A percentile compares a stretch with the other conserved stretches of the same genome.
Evolutionary conservation across 2,888 invertebrate species (phyloP).

Genomic region (Colletes collaris): DNA sequence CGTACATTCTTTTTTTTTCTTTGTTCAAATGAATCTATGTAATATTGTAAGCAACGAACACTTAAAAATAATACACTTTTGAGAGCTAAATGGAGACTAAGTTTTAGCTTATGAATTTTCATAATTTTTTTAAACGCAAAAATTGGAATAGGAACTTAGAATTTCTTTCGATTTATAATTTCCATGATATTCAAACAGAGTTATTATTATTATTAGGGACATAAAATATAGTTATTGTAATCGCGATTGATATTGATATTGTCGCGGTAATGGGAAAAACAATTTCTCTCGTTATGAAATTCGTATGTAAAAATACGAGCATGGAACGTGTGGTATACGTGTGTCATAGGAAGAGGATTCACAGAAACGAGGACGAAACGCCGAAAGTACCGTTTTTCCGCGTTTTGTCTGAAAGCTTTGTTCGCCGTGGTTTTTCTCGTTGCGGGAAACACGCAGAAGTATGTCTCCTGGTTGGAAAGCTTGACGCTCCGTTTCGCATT

Average conservation of each 20-base stretch:
- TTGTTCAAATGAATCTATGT: too few species aligned
- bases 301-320: neutral
- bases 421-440: conserved; percentile 38
- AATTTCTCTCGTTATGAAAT: conserved; percentile 37
- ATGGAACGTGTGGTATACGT: neutral
- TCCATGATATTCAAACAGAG: too few species aligned
- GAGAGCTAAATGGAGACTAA: too few species aligned
- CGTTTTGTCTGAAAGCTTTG: conserved; percentile 55
- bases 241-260: neutral
- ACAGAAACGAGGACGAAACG: conserved; percentile 38
- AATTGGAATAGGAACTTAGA: too few species aligned
- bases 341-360: conserved; percentile 9
- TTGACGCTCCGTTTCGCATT: conserved; percentile 39
- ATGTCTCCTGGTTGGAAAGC: conserved; percentile 28
- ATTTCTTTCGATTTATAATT: too few species aligned
- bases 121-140: too few species aligned
- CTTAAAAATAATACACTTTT: too few species aligned
- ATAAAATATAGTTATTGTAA: neutral
- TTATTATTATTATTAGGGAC: too few species aligned
- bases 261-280: neutral
- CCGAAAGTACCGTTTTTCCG: conserved; percentile 52
- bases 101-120: too few species aligned
- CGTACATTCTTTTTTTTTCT: too few species aligned
- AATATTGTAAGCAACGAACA: too few species aligned
- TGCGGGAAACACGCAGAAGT: conserved; percentile 14